Percentiles rank a stretch among this genome's conserved stretches.
These are phyloP conservation scores for Sceloporus undulatus DNA, from an alignment of 2,113 vertebrate genomes.

Conservation along the genomic window DNA sequence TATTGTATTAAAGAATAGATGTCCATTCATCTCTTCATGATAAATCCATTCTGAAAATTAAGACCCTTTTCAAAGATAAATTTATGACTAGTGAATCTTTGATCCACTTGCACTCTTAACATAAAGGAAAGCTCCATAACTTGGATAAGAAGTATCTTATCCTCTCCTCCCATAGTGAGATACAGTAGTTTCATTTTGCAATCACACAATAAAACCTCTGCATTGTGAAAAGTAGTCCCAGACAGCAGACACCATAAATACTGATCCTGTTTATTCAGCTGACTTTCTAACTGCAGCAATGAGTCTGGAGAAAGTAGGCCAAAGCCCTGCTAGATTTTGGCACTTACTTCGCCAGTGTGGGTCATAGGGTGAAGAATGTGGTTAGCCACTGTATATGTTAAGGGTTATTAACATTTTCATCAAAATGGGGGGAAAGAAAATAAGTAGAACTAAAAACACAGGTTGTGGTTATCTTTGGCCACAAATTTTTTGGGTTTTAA, in stretches of 20 bases:
- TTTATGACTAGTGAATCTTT: conserved; percentile 57
- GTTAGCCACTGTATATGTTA: conserved; percentile 30
- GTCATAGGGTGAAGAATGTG: conserved; percentile 33
- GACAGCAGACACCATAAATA: conserved; percentile 16
- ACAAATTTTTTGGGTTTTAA: conserved; percentile 28
- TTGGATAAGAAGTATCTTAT: conserved; percentile 48
- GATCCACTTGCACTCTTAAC: conserved; percentile 57
- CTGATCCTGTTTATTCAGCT: conserved; percentile 3
- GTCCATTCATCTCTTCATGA: conserved; percentile 50
- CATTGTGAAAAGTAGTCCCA: conserved; percentile 24
- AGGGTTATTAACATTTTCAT: conserved; percentile 24
- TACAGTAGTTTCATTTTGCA: conserved; percentile 30
- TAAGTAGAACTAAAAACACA: conserved; percentile 26
- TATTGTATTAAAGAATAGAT: conserved; percentile 34
- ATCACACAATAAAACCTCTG: conserved; percentile 30
- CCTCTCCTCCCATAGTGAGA: neutral
- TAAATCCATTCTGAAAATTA: conserved; percentile 35
- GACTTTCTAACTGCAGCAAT: neutral
- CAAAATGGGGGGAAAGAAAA: conserved; percentile 5
- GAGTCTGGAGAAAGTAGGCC: conserved; percentile 15
- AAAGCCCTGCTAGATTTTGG: conserved; percentile 13
- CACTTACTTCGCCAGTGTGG: neutral
- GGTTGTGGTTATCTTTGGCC: conserved; percentile 18
- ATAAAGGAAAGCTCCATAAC: conserved; percentile 51
- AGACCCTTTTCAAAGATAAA: conserved; percentile 41